Percentiles rank a stretch among this genome's conserved stretches.
Conservation (phyloP, 1,140 invertebrate species). For the Solenopsis invicta region DNA sequence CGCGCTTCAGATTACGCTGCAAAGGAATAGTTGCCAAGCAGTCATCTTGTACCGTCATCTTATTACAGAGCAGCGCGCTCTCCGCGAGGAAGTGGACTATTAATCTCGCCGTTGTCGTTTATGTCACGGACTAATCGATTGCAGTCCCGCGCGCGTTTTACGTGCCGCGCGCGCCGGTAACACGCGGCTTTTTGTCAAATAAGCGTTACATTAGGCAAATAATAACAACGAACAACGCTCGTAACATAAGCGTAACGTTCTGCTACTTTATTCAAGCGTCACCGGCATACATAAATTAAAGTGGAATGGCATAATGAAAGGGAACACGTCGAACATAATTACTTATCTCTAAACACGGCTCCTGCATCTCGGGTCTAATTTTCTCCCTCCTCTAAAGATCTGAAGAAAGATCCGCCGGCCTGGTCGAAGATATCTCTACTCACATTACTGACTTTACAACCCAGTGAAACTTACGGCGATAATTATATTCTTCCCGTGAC, state of each 20-base stretch:
- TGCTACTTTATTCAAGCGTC: background rate
- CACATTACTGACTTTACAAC: constrained; percentile 20
- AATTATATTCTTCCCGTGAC: constrained; percentile 48
- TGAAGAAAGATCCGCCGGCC: background rate
- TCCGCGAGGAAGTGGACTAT: background rate
- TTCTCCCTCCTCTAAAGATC: background rate
- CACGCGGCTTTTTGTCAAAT: background rate
- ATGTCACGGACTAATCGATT: constrained; percentile 18
- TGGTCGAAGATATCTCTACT: constrained; percentile 5
- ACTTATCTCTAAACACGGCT: background rate
- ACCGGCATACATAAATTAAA: background rate
- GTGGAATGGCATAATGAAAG: background rate
- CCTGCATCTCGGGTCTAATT: background rate
- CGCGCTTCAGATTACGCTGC: constrained; percentile 21
- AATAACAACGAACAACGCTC: background rate
- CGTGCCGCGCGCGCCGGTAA: background rate
- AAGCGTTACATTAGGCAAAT: background rate
- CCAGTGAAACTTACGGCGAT: constrained; percentile 45
- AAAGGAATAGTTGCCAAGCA: constrained; percentile 11
- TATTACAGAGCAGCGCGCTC: constrained; percentile 7
- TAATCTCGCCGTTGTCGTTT: constrained; percentile 42
- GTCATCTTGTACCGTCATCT: constrained; percentile 16
- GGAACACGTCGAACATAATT: background rate
- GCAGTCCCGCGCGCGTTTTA: background rate
- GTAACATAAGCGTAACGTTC: background rate